Evolutionary conservation across 2,888 invertebrate species (phyloP).

Genomic region (Dexiosoma caninum): DNA sequence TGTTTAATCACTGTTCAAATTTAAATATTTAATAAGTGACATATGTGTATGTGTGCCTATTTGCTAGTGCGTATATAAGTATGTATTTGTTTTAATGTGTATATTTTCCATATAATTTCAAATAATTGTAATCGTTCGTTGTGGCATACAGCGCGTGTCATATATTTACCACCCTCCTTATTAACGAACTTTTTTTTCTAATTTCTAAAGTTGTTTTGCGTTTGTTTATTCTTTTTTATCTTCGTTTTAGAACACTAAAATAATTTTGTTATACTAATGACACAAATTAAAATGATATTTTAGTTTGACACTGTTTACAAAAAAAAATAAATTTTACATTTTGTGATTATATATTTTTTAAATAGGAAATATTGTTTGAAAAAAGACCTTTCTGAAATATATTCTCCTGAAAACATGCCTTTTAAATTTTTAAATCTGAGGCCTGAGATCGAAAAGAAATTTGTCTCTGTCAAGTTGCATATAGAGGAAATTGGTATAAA

Average conservation of each 20-base stretch:
- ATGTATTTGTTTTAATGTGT: background rate
- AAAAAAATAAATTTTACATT: no score
- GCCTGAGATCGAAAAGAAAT: no score
- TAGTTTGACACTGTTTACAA: constrained; percentile 24
- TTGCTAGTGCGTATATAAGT: background rate
- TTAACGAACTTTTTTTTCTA: constrained; percentile 27
- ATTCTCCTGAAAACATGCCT: no score
- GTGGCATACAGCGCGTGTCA: constrained; percentile 54
- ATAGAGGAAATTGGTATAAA: no score
- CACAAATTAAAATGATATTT: constrained; percentile 40
- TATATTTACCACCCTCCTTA: constrained; percentile 56
- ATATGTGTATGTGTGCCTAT: background rate
- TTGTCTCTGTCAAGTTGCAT: no score
- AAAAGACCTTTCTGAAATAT: no score
- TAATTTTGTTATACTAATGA: constrained; percentile 59
- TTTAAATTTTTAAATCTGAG: no score
- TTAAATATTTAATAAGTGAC: background rate
- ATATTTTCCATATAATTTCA: constrained; percentile 43
- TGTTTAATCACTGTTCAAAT: constrained; percentile 33
- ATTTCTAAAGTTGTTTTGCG: constrained; percentile 5
- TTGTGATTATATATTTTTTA: no score
- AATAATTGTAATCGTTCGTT: constrained; percentile 52
- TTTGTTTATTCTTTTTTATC: background rate
- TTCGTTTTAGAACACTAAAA: constrained; percentile 35
- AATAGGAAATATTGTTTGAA: no score